These are phyloP conservation scores for Thereuonema tuberculata DNA, from an alignment of 1,140 invertebrate genomes.

Conservation along the genomic window DNA sequence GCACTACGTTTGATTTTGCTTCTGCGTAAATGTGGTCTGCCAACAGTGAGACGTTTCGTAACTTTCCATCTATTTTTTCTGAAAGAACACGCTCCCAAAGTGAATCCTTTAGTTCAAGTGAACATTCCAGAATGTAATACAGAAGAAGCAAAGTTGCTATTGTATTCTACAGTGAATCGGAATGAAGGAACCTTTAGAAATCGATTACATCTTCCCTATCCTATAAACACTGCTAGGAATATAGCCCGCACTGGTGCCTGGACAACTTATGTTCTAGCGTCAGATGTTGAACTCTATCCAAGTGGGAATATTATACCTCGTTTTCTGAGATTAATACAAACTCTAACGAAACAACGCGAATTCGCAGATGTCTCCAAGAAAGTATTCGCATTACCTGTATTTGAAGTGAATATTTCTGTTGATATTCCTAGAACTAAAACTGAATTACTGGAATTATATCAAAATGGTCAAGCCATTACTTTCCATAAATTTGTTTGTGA, in stretches of 20 bases:
- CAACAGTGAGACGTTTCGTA: constrained; percentile 53
- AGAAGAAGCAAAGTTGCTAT: no score
- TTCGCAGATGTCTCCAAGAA: constrained; percentile 20
- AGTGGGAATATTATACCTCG: constrained; percentile 49
- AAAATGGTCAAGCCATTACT: constrained; percentile 23
- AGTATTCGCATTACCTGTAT: constrained; percentile 27
- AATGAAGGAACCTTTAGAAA: not conserved
- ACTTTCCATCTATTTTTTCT: constrained; percentile 73
- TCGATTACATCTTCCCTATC: constrained; percentile 22
- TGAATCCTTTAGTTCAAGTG: no score
- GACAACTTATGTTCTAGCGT: constrained; percentile 24
- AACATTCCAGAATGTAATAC: no score
- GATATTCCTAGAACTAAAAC: constrained; percentile 20
- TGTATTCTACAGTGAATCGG: no score
- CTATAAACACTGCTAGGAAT: constrained; percentile 26
- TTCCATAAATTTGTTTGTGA: constrained; percentile 27
- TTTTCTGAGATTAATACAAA: constrained; percentile 65
- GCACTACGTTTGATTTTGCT: constrained; percentile 52
- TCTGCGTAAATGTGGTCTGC: constrained; percentile 47
- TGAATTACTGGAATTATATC: constrained; percentile 41
- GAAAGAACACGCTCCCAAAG: no score
- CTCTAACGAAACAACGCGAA: no score
- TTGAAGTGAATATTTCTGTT: constrained; percentile 22
- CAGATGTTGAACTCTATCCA: constrained; percentile 27
- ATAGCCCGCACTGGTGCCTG: constrained; percentile 21